Percentiles rank a stretch among this genome's conserved stretches.
phyloP scores from a whole-genome alignment of 2,888 invertebrate genomes.

The Limenitis camilla region DNA sequence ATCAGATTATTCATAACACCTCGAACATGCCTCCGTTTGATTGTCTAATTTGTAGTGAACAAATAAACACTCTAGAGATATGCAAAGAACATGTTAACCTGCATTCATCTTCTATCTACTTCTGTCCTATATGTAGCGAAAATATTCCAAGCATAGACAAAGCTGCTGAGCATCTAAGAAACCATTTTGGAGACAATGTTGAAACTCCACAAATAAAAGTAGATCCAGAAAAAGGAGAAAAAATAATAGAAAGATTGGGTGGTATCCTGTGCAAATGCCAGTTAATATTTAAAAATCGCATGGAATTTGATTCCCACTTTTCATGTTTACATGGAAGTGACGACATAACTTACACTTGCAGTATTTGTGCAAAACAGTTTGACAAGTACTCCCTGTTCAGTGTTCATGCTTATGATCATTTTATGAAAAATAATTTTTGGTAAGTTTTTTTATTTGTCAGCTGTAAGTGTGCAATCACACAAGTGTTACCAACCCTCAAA shows the following conservation, averaged over 20 bases:
- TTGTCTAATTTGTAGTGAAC: slow-evolving; percentile 44
- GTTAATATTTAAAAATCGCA: slow-evolving; percentile 60
- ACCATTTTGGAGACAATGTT: slow-evolving; percentile 46
- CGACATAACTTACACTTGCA: slow-evolving; percentile 68
- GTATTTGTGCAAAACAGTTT: slow-evolving; percentile 71
- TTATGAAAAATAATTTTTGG: slow-evolving; percentile 50
- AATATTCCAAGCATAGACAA: slow-evolving; percentile 37
- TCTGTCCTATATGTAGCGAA: slow-evolving; percentile 56
- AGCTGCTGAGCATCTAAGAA: slow-evolving; percentile 44
- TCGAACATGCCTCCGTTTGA: slow-evolving; percentile 46
- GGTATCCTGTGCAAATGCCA: slow-evolving; percentile 73
- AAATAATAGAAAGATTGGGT: slow-evolving; percentile 53
- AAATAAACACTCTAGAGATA: slow-evolving; percentile 40
- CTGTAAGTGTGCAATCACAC: no score
- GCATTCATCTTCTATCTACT: slow-evolving; percentile 45
- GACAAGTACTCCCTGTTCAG: slow-evolving; percentile 71
- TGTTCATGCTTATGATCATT: slow-evolving; percentile 74
- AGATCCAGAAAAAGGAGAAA: slow-evolving; percentile 45
- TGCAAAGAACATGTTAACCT: slow-evolving; percentile 55
- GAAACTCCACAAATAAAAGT: slow-evolving; percentile 31
- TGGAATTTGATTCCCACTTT: slow-evolving; percentile 73
- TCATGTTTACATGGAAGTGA: slow-evolving; percentile 50
- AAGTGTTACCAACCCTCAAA: no score
- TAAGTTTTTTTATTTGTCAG: no score
- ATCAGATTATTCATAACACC: slow-evolving; percentile 50